Evolutionary conservation across 1,140 invertebrate species (phyloP), one percentile per base, ranked within the genome.

Genomic region (Zeugodacus cucurbitae): DNA sequence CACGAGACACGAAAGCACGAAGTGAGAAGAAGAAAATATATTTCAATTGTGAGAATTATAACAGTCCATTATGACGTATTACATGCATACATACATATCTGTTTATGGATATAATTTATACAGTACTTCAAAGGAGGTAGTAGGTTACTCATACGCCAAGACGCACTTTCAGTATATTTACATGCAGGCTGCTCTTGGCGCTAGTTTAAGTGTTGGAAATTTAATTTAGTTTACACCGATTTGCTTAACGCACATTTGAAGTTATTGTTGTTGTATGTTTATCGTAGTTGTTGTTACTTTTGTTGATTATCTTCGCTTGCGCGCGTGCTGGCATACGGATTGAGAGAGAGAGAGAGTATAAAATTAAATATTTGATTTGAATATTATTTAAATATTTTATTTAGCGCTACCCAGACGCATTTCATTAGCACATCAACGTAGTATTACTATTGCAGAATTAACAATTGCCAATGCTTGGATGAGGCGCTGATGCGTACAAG

Each of bases 371-470:
- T 82, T 82, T 48, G 41, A 82, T 48, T 82, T 82, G 41, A 48
- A 82, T 82, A 26, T 48, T 29, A 44, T 48, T 82, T 48, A n/a
- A 82, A 82, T 82, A 82, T 82, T 82, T 82, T 48, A 82, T 26
- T 37, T 26, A 44, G n/a, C n/a, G 41, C 74, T 7, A 6, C 14
- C 48, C 6, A 82, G 74, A 48, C 74, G 74, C 41, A 48, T 82
- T 82, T 82, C 26, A 67, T 67, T 64, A 74, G 67, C 37, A 37
- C 67, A 74, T 14, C 34, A 74, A 14, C 62, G 62, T 64, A 5
- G 62, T n/a, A n/a, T 7, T 48, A 10, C 11, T 48, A 48, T 48
- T 48, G 14, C 29, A 11, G 62, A 64, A 64, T 64, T 32, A 67
- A 67, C 29, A 54, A 54, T 67, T 67, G 14, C 29, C 7, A 4